These are phyloP conservation scores for Graptemys geographica DNA, from an alignment of 2,797 vertebrate species.

Conservation along the genomic window DNA sequence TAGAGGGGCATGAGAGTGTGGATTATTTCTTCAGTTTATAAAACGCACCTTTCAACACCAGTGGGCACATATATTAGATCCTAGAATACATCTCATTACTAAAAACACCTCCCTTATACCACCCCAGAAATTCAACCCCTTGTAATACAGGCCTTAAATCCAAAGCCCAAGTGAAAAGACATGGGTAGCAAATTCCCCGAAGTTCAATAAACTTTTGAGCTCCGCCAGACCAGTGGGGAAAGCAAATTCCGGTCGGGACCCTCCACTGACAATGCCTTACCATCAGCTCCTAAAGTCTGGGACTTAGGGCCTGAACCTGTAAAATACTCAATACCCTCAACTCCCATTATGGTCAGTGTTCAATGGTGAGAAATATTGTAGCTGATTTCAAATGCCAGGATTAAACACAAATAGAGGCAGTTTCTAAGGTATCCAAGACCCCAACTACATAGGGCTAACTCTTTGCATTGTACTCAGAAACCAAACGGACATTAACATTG, in stretches of 20 bases:
- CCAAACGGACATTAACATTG: not conserved
- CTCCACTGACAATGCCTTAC: not conserved
- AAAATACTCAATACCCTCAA: not conserved
- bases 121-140: not conserved
- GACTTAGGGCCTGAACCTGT: not conserved
- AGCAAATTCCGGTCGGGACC: not conserved
- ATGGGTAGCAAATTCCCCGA: not conserved
- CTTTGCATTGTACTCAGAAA: not conserved
- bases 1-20: not conserved
- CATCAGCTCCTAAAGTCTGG: not conserved
- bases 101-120: not conserved
- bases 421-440: not conserved
- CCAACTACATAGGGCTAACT: not conserved
- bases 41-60: not conserved
- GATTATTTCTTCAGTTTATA: not conserved
- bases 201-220: not conserved
- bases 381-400: not conserved
- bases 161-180: not conserved
- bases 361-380: not conserved
- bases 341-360: not conserved
- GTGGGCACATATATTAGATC: not conserved
- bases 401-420: not conserved
- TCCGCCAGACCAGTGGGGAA: not conserved
- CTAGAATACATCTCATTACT: not conserved
- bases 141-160: not conserved